phyloP scores from a whole-genome alignment of 2,888 invertebrate species.

The Empis livida region DNA sequence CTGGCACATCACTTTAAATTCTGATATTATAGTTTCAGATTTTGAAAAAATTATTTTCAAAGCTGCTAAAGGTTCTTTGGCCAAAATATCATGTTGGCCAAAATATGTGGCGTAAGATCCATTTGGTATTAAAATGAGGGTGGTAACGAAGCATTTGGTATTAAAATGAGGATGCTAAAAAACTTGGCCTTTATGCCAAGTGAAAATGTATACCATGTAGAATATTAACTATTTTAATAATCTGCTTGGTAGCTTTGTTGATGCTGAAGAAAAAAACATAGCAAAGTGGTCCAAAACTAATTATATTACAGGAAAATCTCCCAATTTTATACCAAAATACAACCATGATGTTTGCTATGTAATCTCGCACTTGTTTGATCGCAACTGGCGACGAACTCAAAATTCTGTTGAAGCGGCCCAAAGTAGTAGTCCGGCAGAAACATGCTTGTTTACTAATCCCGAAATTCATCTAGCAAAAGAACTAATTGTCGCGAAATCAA shows the following conservation, averaged over 20 bases:
- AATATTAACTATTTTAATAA: neutral
- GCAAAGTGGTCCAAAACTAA: neutral
- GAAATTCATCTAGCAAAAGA: neutral
- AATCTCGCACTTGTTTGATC: neutral
- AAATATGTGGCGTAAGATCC: neutral
- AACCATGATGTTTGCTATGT: neutral
- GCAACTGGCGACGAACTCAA: neutral
- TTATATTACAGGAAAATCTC: neutral
- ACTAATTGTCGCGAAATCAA: neutral
- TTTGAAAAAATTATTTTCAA: neutral
- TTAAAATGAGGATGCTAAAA: neutral
- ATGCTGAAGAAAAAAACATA: neutral
- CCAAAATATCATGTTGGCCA: neutral
- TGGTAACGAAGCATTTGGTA: neutral
- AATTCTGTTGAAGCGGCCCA: neutral
- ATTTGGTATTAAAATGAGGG: neutral
- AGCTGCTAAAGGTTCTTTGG: neutral
- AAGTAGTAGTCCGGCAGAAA: neutral
- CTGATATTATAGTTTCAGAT: neutral
- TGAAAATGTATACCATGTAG: neutral
- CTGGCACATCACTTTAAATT: neutral
- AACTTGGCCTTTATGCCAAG: neutral
- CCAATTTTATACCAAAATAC: neutral
- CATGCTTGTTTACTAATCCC: neutral
- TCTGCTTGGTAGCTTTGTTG: neutral